Evolutionary conservation across 2,888 invertebrate species (phyloP).

Genomic region (Junonia oenone): DNA sequence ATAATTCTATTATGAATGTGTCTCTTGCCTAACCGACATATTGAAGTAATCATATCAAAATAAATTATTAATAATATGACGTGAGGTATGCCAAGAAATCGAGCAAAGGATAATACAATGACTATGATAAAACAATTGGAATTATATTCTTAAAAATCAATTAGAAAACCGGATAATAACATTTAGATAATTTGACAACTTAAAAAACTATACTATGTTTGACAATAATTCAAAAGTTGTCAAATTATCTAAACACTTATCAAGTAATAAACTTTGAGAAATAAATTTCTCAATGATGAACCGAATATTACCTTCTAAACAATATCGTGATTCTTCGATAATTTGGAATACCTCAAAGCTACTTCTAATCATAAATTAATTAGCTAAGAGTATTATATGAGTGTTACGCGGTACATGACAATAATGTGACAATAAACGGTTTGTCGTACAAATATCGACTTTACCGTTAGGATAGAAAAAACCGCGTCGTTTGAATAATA

Average conservation of each 20-base stretch:
- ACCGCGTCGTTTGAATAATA: slow-evolving; percentile 46
- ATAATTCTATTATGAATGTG: slow-evolving; percentile 11
- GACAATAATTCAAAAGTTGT: too few relatives aligned
- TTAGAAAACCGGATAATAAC: too few relatives aligned
- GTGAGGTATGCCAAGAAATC: slow-evolving; percentile 20
- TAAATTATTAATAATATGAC: slow-evolving; percentile 11
- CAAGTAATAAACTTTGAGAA: too few relatives aligned
- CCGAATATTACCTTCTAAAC: too few relatives aligned
- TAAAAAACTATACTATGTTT: too few relatives aligned
- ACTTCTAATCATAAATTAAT: slow-evolving; percentile 15
- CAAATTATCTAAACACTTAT: too few relatives aligned
- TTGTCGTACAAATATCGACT: slow-evolving; percentile 7
- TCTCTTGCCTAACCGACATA: slow-evolving; percentile 25
- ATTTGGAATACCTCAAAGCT: slow-evolving; percentile 19
- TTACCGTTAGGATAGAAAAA: slow-evolving; percentile 22
- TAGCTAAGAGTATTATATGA: slow-evolving; percentile 26
- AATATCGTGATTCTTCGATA: slow-evolving; percentile 11
- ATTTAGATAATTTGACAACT: too few relatives aligned
- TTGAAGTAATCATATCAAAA: slow-evolving; percentile 31
- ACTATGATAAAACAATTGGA: too few relatives aligned
- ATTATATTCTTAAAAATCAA: too few relatives aligned
- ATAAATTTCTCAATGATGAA: too few relatives aligned
- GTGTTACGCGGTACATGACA: slow-evolving; percentile 29
- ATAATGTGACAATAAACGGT: slow-evolving; percentile 27
- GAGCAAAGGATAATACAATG: not conserved